Base-by-base conservation (phyloP, 2,888 invertebrate genomes). In the Nomada ferruginata region DNA sequence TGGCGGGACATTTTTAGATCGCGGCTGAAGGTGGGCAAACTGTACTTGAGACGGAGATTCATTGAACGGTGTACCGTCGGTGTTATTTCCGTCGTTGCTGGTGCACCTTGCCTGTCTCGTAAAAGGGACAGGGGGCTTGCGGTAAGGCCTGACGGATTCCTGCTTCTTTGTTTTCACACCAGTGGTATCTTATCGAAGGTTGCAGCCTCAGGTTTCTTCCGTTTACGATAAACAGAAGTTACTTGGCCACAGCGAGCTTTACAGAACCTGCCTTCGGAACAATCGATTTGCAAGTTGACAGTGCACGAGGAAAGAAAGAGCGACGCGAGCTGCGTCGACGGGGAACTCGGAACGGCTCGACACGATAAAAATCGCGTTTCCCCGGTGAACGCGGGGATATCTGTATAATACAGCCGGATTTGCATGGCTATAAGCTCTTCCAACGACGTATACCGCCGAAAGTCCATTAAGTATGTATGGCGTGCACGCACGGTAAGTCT, bases 401-500 rank as follows among this genome's bases (percentile, higher is more conserved):
- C 80, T 80, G 72, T 61, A 47, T 11, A 47, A 47, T 47, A 61
- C 80, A 80, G 80, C 80, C 75, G 82, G 82, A 82, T 82, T 82
- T 82, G 75, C 82, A 82, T 70, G 69, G 65, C 59, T 69, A 66
- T 72, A 61, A 61, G 66, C 60, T 60, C 77, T 47, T 63, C 42
- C 53, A 74, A 71, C 66, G 77, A 47, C 47, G 52, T 52, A 60
- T 47, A 68, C 57, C 84, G 73, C 84, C 84, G 70, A 84, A 84
- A 84, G 70, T 83, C 53, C 84, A 83, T 84, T 84, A 84, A 59
- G 79, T 83, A 83, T 84, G 84, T 83, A 84, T 79, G 73, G 79
- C 84, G 84, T 79, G 84, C 84, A 83, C 60, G 72, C 83, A 57
- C 84, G 66, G 72, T 68, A 78, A 83, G 78, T 66, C 76, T 79